A percentile compares a stretch with the other conserved stretches of the same genome.
Conservation (phyloP, 1,140 invertebrate genomes). For the Drosophila dunni region DNA sequence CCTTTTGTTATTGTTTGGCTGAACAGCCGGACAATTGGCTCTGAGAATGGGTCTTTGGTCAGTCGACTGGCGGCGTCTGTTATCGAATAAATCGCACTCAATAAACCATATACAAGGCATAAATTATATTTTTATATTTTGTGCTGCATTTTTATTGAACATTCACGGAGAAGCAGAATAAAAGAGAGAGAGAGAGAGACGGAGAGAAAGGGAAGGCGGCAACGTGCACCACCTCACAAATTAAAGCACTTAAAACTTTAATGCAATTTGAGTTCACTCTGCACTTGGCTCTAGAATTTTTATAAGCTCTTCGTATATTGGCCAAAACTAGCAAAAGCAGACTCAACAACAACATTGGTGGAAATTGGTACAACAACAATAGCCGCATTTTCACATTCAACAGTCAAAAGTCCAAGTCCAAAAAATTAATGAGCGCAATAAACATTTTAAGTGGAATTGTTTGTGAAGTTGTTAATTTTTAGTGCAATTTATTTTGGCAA, state of each 20-base stretch:
- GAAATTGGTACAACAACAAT: conserved; percentile 31
- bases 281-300: conserved; percentile 43
- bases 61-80: conserved; percentile 55
- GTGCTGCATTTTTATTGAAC: conserved; percentile 70
- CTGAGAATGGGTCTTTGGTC: conserved; percentile 21
- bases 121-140: conserved; percentile 77
- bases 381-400: conserved; percentile 44
- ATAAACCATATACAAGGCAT: conserved; percentile 78
- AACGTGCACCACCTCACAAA: conserved; percentile 28
- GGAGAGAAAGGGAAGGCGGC: conserved; percentile 2
- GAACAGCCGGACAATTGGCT: conserved; percentile 57
- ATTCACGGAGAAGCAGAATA: not conserved
- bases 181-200: conserved; percentile 24
- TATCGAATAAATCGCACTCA: conserved; percentile 81
- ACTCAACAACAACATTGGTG: conserved; percentile 6
- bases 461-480: conserved; percentile 83
- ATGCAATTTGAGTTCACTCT: conserved; percentile 55
- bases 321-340: conserved; percentile 24
- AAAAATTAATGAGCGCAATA: conserved; percentile 83
- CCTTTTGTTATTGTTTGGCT: conserved; percentile 61
- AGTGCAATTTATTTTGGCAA: conserved; percentile 80
- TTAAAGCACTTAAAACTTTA: conserved; percentile 79
- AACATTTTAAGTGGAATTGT: conserved; percentile 84
- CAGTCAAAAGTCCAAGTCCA: conserved; percentile 58
- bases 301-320: conserved; percentile 20